Conservation (phyloP, 2,888 invertebrate genomes). For the Perizoma affinitatum region DNA sequence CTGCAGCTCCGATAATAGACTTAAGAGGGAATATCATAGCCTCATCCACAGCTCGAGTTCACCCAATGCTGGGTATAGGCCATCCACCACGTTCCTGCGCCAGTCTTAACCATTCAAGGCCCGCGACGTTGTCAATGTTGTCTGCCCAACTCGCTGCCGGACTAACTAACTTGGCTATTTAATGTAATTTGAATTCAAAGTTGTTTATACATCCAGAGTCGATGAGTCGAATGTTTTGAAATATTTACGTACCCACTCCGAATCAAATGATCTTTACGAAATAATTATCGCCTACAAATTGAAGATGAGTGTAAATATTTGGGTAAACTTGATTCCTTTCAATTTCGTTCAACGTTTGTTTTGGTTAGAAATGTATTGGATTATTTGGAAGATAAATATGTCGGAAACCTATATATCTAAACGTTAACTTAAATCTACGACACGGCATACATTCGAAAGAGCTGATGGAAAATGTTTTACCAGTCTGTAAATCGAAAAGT, state of each 20-base stretch:
- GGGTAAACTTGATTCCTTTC: not conserved
- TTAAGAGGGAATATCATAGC: too few relatives aligned
- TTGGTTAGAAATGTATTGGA: slow-evolving; percentile 3
- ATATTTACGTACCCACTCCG: slow-evolving; percentile 22
- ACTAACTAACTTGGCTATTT: too few relatives aligned
- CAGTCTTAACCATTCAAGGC: too few relatives aligned
- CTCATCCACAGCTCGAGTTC: too few relatives aligned
- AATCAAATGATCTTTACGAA: slow-evolving; percentile 18
- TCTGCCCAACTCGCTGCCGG: too few relatives aligned
- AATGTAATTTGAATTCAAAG: not conserved
- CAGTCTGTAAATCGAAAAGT: too few relatives aligned
- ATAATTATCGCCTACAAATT: slow-evolving; percentile 10
- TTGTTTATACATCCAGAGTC: slow-evolving; percentile 14
- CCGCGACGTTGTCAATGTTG: too few relatives aligned
- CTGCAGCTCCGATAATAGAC: too few relatives aligned
- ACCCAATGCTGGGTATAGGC: too few relatives aligned
- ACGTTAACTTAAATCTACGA: not conserved
- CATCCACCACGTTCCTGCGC: too few relatives aligned
- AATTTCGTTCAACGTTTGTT: slow-evolving; percentile 9
- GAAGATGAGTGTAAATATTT: slow-evolving; percentile 6
- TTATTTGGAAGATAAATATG: slow-evolving; percentile 3
- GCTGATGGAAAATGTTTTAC: too few relatives aligned
- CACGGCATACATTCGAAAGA: not conserved
- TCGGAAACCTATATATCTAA: not conserved
- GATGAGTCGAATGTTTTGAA: slow-evolving; percentile 23